These are phyloP conservation scores for Aleiodes testaceus DNA, from an alignment of 2,888 invertebrate species.

Conservation along the genomic window DNA sequence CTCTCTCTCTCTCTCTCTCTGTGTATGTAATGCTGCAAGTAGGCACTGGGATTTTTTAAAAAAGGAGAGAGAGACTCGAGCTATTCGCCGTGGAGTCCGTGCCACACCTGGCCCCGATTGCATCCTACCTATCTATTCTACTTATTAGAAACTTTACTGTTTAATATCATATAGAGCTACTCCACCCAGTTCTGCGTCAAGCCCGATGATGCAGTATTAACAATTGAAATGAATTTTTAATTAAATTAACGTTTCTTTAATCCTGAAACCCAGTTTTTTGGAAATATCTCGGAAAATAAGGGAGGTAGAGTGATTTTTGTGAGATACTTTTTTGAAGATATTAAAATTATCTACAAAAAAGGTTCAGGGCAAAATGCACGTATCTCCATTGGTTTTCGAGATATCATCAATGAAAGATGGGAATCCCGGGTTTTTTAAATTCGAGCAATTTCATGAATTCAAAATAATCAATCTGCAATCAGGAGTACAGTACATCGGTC, in stretches of 20 bases:
- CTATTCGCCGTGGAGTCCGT: conserved; percentile 51
- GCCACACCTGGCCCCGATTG: conserved; percentile 70
- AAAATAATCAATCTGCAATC: neutral
- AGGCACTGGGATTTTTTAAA: conserved; percentile 15
- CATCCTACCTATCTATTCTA: conserved; percentile 61
- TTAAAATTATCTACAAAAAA: neutral
- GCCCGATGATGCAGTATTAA: conserved; percentile 27
- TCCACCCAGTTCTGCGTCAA: conserved; percentile 55
- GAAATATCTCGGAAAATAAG: neutral
- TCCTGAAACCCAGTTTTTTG: too few species aligned
- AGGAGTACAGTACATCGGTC: conserved; percentile 23
- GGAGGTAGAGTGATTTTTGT: neutral
- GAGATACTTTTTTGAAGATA: neutral
- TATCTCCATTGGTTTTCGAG: neutral
- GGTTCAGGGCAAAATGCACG: neutral
- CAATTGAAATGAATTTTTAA: too few species aligned
- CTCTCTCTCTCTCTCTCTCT: neutral
- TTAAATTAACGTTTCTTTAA: too few species aligned
- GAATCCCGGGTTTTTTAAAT: neutral
- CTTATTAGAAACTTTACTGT: conserved; percentile 36
- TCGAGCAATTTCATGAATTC: conserved; percentile 4
- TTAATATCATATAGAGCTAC: conserved; percentile 10
- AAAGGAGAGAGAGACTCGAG: conserved; percentile 35
- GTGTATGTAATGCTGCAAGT: conserved; percentile 13
- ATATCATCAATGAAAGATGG: neutral